phyloP scores from a whole-genome alignment of 2,113 vertebrate genomes.

The Cygnus buccinator region DNA sequence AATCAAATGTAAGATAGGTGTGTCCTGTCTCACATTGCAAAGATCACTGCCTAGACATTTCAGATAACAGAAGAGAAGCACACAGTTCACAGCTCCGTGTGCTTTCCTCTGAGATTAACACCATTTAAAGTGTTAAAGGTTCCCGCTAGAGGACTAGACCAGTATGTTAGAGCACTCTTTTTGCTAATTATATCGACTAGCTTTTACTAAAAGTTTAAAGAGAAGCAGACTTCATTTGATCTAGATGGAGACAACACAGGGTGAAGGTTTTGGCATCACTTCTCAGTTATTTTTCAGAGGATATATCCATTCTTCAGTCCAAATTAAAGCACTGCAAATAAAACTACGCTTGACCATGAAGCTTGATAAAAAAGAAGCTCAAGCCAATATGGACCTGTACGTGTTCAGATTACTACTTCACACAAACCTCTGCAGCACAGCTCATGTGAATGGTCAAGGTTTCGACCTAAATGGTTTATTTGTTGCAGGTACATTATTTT shows the following conservation, averaged over 20 bases:
- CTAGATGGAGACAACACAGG: not conserved
- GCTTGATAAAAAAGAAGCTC: not conserved
- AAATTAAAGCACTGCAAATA: not conserved
- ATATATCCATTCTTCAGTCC: not conserved
- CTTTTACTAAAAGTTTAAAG: not conserved
- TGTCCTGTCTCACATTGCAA: not conserved
- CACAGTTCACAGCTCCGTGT: not conserved
- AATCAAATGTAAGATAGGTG: not conserved
- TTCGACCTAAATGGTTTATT: not conserved
- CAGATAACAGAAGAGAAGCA: not conserved
- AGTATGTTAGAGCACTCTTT: not conserved
- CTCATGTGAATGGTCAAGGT: rapidly evolving
- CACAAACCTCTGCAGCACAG: not conserved
- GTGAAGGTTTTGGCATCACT: not conserved
- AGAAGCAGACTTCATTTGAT: not conserved
- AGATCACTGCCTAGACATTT: not conserved
- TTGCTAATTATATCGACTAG: not conserved
- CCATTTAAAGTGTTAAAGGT: not conserved
- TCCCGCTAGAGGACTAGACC: not conserved
- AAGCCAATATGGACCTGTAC: not conserved
- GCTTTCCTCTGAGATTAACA: not conserved
- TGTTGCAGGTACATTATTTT: not conserved
- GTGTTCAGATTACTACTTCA: rapidly evolving
- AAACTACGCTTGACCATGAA: not conserved
- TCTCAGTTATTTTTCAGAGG: not conserved